phyloP scores from a whole-genome alignment of 2,797 vertebrate species.

The Lacerta bilineata region DNA sequence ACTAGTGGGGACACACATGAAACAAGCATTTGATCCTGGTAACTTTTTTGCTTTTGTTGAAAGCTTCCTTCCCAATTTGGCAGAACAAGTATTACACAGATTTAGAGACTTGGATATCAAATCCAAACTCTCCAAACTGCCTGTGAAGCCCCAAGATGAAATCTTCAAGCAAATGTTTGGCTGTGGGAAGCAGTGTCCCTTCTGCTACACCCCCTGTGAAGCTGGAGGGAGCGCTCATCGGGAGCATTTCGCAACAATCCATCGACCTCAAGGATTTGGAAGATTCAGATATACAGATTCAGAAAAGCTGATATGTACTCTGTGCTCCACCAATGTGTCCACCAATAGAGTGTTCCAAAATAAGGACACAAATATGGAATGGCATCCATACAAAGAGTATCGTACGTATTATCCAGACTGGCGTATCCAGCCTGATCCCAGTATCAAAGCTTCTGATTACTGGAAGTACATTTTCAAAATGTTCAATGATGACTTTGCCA shows the following conservation, averaged over 20 bases:
- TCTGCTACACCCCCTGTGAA: conserved; percentile 50
- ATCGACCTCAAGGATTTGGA: conserved; percentile 28
- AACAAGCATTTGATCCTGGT: no score
- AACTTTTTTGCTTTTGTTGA: no score
- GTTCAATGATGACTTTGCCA: conserved; percentile 26
- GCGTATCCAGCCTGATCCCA: conserved; percentile 31
- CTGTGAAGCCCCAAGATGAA: conserved; percentile 64
- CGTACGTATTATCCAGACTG: conserved; percentile 18
- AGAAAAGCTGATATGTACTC: background rate
- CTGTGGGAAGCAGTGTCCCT: conserved; percentile 52
- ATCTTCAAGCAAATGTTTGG: conserved; percentile 42
- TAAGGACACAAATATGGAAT: background rate
- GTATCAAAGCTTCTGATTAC: conserved; percentile 26
- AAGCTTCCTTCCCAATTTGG: conserved; percentile 54
- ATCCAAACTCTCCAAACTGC: conserved; percentile 69
- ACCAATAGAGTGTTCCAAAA: background rate
- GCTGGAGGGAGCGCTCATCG: conserved; percentile 37
- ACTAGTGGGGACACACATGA: no score
- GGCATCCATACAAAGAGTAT: conserved; percentile 27
- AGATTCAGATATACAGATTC: background rate
- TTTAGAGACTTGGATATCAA: conserved; percentile 65
- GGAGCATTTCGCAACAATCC: conserved; percentile 37
- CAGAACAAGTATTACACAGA: conserved; percentile 66
- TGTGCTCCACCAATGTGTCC: background rate
- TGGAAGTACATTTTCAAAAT: conserved; percentile 45